Percentiles rank a stretch among this genome's conserved stretches.
These are phyloP conservation scores for Euleptes europaea DNA, from an alignment of 2,113 vertebrate genomes.

Conservation along the genomic window DNA sequence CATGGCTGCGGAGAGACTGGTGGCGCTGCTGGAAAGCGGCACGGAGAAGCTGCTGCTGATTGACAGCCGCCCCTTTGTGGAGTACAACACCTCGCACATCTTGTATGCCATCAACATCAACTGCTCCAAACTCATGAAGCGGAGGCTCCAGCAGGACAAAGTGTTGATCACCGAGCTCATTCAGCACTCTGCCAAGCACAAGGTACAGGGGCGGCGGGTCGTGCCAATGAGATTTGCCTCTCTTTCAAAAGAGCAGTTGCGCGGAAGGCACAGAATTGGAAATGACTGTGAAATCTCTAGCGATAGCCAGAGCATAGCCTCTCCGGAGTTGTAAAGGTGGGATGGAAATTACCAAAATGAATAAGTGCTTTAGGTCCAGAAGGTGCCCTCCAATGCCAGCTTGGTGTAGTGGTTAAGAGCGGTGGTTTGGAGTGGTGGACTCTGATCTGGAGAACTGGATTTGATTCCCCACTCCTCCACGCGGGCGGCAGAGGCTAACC, in stretches of 20 bases:
- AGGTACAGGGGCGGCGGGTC: conserved; percentile 73
- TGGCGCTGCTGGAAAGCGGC: conserved; percentile 89
- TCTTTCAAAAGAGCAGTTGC: neutral
- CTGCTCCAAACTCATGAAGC: conserved; percentile 98
- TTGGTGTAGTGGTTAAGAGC: too few species aligned
- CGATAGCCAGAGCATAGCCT: too few species aligned
- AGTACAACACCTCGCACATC: conserved; percentile 92
- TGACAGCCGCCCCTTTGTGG: conserved; percentile 95
- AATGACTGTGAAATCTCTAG: neutral
- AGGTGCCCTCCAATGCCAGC: too few species aligned
- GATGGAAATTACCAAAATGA: too few species aligned
- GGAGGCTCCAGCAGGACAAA: conserved; percentile 95
- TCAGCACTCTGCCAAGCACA: conserved; percentile 92
- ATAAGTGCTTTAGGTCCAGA: too few species aligned
- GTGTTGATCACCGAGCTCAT: conserved; percentile 92
- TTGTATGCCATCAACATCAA: conserved; percentile 95
- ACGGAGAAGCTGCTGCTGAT: conserved; percentile 89
- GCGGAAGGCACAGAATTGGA: neutral
- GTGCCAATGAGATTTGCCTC: neutral
- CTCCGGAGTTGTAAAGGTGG: too few species aligned
- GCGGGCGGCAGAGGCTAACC: too few species aligned
- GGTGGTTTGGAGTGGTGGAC: too few species aligned
- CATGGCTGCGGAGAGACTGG: conserved; percentile 85
- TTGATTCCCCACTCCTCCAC: too few species aligned
- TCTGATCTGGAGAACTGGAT: too few species aligned